A percentile compares a stretch with the other conserved stretches of the same genome.
These are phyloP conservation scores for Eubasilissa regina DNA, from an alignment of 1,140 invertebrate genomes.

Conservation along the genomic window DNA sequence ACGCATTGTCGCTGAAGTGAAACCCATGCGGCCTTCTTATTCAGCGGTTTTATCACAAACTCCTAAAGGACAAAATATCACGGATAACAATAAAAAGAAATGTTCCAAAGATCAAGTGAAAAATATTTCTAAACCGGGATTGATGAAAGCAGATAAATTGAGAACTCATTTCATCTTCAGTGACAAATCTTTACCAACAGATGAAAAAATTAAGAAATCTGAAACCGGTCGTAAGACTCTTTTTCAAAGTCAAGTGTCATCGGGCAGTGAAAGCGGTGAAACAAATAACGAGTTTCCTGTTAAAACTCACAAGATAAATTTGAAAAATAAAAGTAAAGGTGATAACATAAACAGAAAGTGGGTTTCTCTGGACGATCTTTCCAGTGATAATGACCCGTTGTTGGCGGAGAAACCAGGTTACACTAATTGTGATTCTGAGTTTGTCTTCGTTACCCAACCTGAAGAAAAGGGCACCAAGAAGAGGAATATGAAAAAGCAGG, in stretches of 20 bases:
- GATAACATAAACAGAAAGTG: conserved; percentile 73
- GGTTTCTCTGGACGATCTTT: conserved; percentile 74
- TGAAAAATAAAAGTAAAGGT: conserved; percentile 69
- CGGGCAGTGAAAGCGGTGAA: conserved; percentile 71
- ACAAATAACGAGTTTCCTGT: conserved; percentile 65
- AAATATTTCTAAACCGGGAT: conserved; percentile 65
- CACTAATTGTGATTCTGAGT: conserved; percentile 65
- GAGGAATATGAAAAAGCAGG: conserved; percentile 59
- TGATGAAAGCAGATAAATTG: conserved; percentile 64
- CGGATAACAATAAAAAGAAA: conserved; percentile 67
- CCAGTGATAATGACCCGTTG: conserved; percentile 66
- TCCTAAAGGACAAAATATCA: conserved; percentile 63
- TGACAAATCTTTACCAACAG: conserved; percentile 64
- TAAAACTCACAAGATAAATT: conserved; percentile 68
- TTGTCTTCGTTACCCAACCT: conserved; percentile 64
- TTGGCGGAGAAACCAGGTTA: conserved; percentile 43
- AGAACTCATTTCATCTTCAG: conserved; percentile 61
- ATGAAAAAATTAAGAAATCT: conserved; percentile 64
- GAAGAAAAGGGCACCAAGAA: conserved; percentile 61
- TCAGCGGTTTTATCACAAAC: conserved; percentile 87
- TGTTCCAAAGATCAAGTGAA: conserved; percentile 68
- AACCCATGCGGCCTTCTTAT: conserved; percentile 87
- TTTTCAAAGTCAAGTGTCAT: conserved; percentile 62
- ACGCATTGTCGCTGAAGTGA: conserved; percentile 86
- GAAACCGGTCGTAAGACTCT: conserved; percentile 55